Percentiles rank a stretch among this genome's conserved stretches.
Evolutionary conservation across 2,888 invertebrate species (phyloP).

Genomic region (Apotomis capreana): DNA sequence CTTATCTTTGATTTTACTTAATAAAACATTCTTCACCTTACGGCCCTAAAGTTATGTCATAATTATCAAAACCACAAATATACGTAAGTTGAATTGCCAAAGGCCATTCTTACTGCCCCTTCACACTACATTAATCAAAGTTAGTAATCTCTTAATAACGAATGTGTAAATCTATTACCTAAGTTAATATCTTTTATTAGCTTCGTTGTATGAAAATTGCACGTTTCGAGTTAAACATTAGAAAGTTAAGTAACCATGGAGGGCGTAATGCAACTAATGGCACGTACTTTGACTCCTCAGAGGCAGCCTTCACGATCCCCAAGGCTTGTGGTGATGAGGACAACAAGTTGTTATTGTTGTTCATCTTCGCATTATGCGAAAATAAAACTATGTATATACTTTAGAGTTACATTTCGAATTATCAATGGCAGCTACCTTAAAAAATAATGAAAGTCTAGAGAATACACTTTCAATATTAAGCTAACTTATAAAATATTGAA

Average conservation of each 20-base stretch:
- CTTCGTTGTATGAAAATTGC: constrained; percentile 13
- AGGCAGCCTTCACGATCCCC: constrained; percentile 6
- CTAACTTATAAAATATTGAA: too few species aligned
- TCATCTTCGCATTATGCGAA: background rate
- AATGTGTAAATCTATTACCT: constrained; percentile 1
- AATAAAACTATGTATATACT: too few species aligned
- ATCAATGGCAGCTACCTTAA: too few species aligned
- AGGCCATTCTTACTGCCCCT: constrained; percentile 4
- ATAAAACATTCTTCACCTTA: too few species aligned
- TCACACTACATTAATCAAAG: constrained; percentile 10
- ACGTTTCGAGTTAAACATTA: constrained; percentile 31
- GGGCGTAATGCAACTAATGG: constrained; percentile 37
- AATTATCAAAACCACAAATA: background rate
- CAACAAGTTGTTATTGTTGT: constrained; percentile 10
- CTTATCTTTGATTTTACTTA: too few species aligned
- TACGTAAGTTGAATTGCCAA: background rate
- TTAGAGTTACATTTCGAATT: too few species aligned
- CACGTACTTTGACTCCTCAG: constrained; percentile 23
- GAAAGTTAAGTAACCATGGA: constrained; percentile 39
- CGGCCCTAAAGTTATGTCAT: background rate
- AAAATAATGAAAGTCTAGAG: too few species aligned
- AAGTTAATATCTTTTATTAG: constrained; percentile 16
- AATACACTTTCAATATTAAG: too few species aligned
- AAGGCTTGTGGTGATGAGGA: background rate
- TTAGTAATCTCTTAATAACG: constrained; percentile 6